Evolutionary conservation across 2,113 vertebrate species (phyloP), one percentile per base, ranked within the genome.

Genomic region (Oncorhynchus keta): DNA sequence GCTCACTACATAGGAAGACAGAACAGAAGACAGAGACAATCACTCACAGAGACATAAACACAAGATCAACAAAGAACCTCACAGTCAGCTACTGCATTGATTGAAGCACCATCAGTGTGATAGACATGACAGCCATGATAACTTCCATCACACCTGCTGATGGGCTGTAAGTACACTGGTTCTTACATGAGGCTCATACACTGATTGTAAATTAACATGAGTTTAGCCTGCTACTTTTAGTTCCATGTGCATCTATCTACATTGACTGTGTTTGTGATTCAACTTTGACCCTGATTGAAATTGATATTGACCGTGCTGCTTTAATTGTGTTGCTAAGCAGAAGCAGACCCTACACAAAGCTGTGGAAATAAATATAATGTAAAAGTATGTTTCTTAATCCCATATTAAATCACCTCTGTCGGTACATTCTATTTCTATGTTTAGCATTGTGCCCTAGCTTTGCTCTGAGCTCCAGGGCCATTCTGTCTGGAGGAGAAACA

Each of bases 21-120:
- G 86, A 93, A 92, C 90, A 93, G 83, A 92, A 88, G 89, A 93
- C 89, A 92, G 80, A 90, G 76, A 92, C 90, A 88, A 87, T 93
- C 93, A 93, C 91, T 89, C 89, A 90, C 86, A 92, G 87, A 90
- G 83, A 91, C 86, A 91, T 88, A 90, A 83, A 90, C 81, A 91
- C 86, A 91, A 90, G 91, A 91, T 91, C 88, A 89, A 86, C 87
- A 91, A 90, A 91, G 88, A 91, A 91, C 91, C 91, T 90, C 84
- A 81, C 68, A 83, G 9, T 45, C 87, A 84, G 83, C 88, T 83
- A 65, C 79, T 18, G 5, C 51, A 55, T 55, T 55, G 13, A 72
- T 70, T 81, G 75, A 73, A 75, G 67, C 76, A 79, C 67, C 77
- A 45, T 45, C 9, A 73, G 35, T 48, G 55, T 28, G 45, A 72